Conservation (phyloP, 2,797 vertebrate species). For the Channa striata region DNA sequence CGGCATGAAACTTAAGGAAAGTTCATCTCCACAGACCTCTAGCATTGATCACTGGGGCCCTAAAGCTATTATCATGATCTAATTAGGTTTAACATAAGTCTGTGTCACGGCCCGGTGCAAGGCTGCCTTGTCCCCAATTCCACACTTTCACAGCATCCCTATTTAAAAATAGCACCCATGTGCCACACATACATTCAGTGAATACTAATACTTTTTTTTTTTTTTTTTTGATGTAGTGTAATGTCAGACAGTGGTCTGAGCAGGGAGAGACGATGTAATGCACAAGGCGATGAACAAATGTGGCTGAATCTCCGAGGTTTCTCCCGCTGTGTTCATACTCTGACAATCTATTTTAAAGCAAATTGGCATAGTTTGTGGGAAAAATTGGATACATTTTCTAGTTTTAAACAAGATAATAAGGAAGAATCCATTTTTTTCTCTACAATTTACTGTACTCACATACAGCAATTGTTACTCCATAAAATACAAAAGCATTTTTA, state of each 20-base stretch:
- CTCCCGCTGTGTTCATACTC: neutral
- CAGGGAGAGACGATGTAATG: constrained; percentile 39
- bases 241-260: constrained; percentile 52
- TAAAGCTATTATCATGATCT: constrained; percentile 89
- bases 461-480: neutral
- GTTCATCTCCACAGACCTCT: constrained; percentile 83
- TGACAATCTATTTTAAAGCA: constrained; percentile 5
- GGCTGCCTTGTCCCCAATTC: constrained; percentile 85
- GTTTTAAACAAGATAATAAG: neutral
- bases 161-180: constrained; percentile 79
- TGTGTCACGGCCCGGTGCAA: constrained; percentile 87
- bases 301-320: constrained; percentile 27
- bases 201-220: constrained; percentile 58
- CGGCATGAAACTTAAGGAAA: constrained; percentile 84
- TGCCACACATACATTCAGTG: constrained; percentile 63
- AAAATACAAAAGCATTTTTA: neutral
- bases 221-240: constrained; percentile 50
- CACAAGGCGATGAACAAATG: constrained; percentile 3
- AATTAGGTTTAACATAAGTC: constrained; percentile 89
- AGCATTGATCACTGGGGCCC: constrained; percentile 87
- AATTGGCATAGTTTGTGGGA: neutral
- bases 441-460: neutral
- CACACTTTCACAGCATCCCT: constrained; percentile 81
- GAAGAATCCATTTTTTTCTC: neutral
- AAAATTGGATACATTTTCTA: too few relatives aligned